Evolutionary conservation across 2,797 vertebrate species (phyloP), one percentile per base, ranked within the genome.

Genomic region (Selene dorsalis): DNA sequence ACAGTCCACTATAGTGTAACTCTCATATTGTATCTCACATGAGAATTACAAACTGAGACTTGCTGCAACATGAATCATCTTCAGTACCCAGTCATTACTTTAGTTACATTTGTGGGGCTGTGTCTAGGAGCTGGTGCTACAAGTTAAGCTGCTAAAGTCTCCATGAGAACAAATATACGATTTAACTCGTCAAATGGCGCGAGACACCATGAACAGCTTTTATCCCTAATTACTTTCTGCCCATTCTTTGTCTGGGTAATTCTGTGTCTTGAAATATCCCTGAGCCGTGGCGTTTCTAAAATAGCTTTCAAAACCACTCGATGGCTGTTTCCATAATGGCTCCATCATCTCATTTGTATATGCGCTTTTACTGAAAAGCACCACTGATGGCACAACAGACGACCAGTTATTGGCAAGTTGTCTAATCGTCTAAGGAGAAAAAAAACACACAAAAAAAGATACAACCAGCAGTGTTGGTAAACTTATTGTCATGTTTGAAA

Each of bases 241-340:
- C 79, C 78, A 77, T 79, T 86, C 74, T 79, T 48, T 48, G 48
- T 50, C 48, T 50, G 48, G 68, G 75, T 83, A 80, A 87, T 83
- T 85, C 80, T 76, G 79, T 55, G 70, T 77, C 86, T 84, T 78
- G 82, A 87, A 89, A 86, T 74, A 79, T 88, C 85, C 89, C 85
- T 78, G 86, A 89, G 87, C 86, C 56, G 52, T 71, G 38, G 70
- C 48, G 6, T 74, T 75, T 81, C 69, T 59, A 45, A 84, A 88
- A 83, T 75, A 82, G 85, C 86, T 75, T 85, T 88, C 77, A 76
- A 77, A 82, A 63, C 82, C 76, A 74, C 72, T 85, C 38, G 76
- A 89, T 86, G 88, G 84, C 88, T 73, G 85, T 73, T 73, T 84
- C 82, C 82, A 75, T 81, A 86, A 90, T 87, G 85, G 88, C 85